Base-by-base conservation (phyloP, 2,888 invertebrate species). In the Leptarthrus brevirostris region DNA sequence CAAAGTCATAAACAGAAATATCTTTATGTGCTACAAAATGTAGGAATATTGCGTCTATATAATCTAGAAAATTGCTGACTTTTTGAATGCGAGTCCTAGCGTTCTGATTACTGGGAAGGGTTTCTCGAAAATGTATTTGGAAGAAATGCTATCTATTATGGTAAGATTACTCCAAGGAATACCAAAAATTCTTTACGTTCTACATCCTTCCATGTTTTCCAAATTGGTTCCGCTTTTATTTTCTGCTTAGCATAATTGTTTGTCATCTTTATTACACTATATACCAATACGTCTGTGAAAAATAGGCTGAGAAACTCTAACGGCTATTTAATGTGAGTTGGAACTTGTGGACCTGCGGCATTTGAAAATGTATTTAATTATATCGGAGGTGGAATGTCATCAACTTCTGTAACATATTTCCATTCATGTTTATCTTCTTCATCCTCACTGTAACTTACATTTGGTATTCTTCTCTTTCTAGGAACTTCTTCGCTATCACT, bases 111-210 rank as follows among this genome's bases (percentile, higher is more conserved):
- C 12, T 6, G 3, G n/a, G 44, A 14, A 14, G 44, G n/a, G 12
- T 6, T 14, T 44, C 44, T 12, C 3, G 44, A 44, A 44, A 44
- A n/a, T 44, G 16, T 14, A 14, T 44, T 14, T 44, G 44, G 16
- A 44, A n/a, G n/a, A n/a, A n/a, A n/a, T n/a, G n/a, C n/a, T n/a
- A n/a, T n/a, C n/a, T n/a, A n/a, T n/a, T n/a, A n/a, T n/a, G n/a
- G n/a, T n/a, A n/a, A n/a, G n/a, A n/a, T n/a, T 16, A 69, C 70
- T 54, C 71, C 72, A 72, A 72, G 72, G 56, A 47, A n/a, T 40
- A 56, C 69, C 72, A 72, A 47, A 44, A 72, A 72, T 56, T 72
- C 72, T 40, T 72, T 72, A 16, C 54, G 56, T 44, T 56, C 56
- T 56, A 72, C 40, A 54, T 47, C 40, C 26, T 52, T 69, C 69